Evolutionary conservation across 1,140 invertebrate species (phyloP).

Genomic region (Colletes gigas): DNA sequence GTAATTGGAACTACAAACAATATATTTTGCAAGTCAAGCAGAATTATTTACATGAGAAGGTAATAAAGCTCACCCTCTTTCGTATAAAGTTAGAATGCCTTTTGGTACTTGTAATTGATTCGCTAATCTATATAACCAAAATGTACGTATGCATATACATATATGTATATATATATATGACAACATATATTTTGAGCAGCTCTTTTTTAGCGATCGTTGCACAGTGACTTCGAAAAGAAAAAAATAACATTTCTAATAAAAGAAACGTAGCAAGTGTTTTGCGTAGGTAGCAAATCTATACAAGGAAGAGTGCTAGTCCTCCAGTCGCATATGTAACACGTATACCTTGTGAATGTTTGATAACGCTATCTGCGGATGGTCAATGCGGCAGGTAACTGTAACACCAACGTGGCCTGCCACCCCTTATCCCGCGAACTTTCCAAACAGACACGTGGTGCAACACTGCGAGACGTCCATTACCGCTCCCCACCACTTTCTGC

Average conservation of each 20-base stretch:
- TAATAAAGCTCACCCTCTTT: too few species aligned
- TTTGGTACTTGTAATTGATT: too few species aligned
- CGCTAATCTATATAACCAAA: background rate
- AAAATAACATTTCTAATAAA: background rate
- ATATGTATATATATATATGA: background rate
- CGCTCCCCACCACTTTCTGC: slow-evolving; percentile 20
- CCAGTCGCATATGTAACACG: slow-evolving; percentile 75
- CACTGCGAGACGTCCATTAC: slow-evolving; percentile 5
- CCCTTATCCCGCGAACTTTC: slow-evolving; percentile 59
- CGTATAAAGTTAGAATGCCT: too few species aligned
- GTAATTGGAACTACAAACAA: too few species aligned
- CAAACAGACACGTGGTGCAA: slow-evolving; percentile 66
- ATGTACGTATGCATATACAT: too few species aligned
- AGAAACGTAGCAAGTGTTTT: background rate
- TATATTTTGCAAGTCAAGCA: too few species aligned
- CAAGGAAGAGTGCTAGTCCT: slow-evolving; percentile 38
- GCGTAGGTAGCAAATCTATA: background rate
- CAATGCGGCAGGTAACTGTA: slow-evolving; percentile 70
- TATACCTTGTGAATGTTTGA: slow-evolving; percentile 75
- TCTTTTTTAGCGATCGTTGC: background rate
- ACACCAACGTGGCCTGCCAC: slow-evolving; percentile 70
- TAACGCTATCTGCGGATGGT: slow-evolving; percentile 60
- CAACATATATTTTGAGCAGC: background rate
- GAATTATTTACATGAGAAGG: background rate
- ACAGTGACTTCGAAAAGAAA: background rate